phyloP scores from a whole-genome alignment of 2,113 vertebrate genomes.

The Genyomyrus donnyi region DNA sequence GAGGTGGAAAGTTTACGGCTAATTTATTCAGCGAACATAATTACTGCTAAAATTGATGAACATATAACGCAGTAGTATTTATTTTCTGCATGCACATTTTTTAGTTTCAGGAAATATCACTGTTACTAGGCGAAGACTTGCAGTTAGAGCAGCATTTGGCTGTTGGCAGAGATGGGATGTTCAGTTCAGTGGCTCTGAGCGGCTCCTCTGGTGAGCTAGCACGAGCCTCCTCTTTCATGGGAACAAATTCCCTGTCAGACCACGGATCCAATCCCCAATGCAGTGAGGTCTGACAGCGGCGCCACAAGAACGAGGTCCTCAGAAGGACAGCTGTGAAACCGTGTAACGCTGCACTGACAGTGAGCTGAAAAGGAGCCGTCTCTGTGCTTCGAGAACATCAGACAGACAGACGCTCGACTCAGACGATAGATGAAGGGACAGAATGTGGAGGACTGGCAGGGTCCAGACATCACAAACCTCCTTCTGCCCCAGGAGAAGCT shows the following conservation, averaged over 20 bases:
- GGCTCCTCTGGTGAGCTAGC: constrained; percentile 69
- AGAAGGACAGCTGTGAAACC: constrained; percentile 71
- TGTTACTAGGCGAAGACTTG: background rate
- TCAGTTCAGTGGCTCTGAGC: constrained; percentile 21
- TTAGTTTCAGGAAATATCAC: background rate
- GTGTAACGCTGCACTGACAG: constrained; percentile 74
- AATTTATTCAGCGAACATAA: background rate
- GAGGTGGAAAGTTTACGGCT: background rate
- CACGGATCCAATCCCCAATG: constrained; percentile 65
- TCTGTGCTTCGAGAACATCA: constrained; percentile 61
- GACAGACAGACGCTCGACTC: constrained; percentile 53
- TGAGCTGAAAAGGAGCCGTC: constrained; percentile 74
- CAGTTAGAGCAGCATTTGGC: background rate
- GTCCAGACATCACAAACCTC: constrained; percentile 38
- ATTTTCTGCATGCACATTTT: background rate
- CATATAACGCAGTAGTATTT: background rate
- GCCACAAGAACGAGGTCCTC: constrained; percentile 84
- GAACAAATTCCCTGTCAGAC: constrained; percentile 86
- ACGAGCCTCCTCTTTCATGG: constrained; percentile 80
- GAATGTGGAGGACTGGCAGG: constrained; percentile 38
- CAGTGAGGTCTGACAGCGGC: constrained; percentile 84
- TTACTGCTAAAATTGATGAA: background rate
- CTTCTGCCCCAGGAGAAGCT: constrained; percentile 30
- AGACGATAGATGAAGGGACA: constrained; percentile 28
- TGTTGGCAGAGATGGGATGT: background rate